Conservation (phyloP, 2,797 vertebrate species). For the Pantherophis alleghaniensis region DNA sequence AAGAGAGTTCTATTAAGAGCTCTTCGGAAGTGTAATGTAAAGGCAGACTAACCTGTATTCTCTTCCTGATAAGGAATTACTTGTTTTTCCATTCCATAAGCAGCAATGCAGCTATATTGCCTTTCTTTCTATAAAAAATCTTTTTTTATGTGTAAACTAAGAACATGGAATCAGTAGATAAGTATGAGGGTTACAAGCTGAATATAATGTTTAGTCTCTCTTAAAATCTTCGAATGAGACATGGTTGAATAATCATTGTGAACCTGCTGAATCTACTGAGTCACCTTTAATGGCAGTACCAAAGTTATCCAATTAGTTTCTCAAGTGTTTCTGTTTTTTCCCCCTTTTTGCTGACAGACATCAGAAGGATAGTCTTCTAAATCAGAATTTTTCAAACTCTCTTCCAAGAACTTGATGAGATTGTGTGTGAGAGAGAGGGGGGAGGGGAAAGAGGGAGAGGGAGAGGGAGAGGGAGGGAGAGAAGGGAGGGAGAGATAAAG, state of each 20-base stretch:
- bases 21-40: neutral
- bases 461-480: too few species aligned
- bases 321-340: neutral
- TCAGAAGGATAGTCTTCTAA: neutral
- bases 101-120: neutral
- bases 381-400: neutral
- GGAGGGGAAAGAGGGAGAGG: too few species aligned
- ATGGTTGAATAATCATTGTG: neutral
- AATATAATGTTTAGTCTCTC: neutral
- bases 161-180: neutral
- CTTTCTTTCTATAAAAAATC: neutral
- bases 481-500: too few species aligned
- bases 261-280: neutral
- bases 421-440: neutral
- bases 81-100: neutral
- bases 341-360: neutral
- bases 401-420: neutral
- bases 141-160: neutral
- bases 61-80: neutral
- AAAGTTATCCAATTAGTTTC: neutral
- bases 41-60: neutral
- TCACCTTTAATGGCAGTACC: neutral
- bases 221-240: neutral
- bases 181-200: neutral
- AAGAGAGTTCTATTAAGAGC: conserved; percentile 4